A percentile compares a stretch with the other conserved stretches of the same genome.
phyloP scores from a whole-genome alignment of 2,797 vertebrate genomes.

The Stomatorhinus walkeri region DNA sequence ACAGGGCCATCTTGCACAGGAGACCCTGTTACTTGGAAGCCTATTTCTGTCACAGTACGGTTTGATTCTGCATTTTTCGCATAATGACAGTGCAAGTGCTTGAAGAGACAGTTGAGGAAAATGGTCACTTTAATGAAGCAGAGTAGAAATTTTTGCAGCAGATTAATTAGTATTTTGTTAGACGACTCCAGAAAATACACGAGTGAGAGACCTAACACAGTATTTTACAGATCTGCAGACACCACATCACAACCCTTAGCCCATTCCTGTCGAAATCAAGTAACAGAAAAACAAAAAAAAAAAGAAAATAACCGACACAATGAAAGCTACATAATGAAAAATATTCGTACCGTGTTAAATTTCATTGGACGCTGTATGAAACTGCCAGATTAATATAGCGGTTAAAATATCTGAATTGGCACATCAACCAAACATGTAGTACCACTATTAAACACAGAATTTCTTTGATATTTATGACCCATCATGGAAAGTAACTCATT shows the following conservation, averaged over 20 bases:
- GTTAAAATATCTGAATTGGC: slow-evolving; percentile 19
- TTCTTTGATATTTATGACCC: slow-evolving; percentile 31
- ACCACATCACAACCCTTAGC: slow-evolving; percentile 32
- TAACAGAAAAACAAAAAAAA: slow-evolving; percentile 23
- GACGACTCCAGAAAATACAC: slow-evolving; percentile 32
- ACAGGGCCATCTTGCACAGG: background rate
- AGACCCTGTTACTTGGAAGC: background rate
- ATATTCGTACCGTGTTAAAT: slow-evolving; percentile 18
- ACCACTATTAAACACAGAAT: slow-evolving; percentile 29
- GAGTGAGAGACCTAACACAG: slow-evolving; percentile 41
- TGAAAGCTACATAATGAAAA: slow-evolving; percentile 20
- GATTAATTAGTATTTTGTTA: slow-evolving; percentile 32
- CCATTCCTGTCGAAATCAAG: slow-evolving; percentile 21
- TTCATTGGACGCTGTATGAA: slow-evolving; percentile 22
- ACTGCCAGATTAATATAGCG: slow-evolving; percentile 20
- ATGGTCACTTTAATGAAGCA: slow-evolving; percentile 57
- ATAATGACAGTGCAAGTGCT: slow-evolving; percentile 18
- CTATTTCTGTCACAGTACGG: background rate
- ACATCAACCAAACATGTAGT: slow-evolving; percentile 4
- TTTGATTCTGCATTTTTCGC: background rate
- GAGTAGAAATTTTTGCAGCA: slow-evolving; percentile 39
- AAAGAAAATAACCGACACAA: background rate
- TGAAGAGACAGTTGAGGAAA: slow-evolving; percentile 38
- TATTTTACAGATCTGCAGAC: slow-evolving; percentile 36
- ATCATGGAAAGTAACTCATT: background rate